Conservation (phyloP, 2,113 vertebrate species). For the Orientallactaga bullata region DNA sequence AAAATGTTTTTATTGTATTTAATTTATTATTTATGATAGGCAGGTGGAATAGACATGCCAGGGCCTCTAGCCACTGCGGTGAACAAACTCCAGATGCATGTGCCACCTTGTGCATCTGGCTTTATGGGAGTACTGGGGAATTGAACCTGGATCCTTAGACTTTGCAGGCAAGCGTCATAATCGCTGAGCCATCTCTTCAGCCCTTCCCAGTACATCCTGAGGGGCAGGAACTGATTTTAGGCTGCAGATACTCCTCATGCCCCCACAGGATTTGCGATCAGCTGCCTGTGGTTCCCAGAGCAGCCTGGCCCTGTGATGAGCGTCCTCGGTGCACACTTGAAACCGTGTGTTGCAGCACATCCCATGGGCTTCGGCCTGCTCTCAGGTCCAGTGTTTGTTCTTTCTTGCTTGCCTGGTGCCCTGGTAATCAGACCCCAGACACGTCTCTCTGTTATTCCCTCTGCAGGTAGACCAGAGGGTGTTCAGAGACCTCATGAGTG, state of each 20-base stretch:
- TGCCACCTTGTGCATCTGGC: too few species aligned
- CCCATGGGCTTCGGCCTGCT: background rate
- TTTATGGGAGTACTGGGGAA: too few species aligned
- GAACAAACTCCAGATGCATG: too few species aligned
- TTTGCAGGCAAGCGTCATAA: too few species aligned
- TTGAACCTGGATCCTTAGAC: too few species aligned
- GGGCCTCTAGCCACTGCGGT: too few species aligned
- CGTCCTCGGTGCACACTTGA: rapidly evolving
- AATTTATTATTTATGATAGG: too few species aligned
- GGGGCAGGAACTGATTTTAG: background rate
- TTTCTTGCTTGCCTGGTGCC: rapidly evolving
- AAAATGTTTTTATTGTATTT: too few species aligned
- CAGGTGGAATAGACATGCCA: too few species aligned
- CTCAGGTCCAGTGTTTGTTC: background rate
- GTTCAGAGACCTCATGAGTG: slow-evolving; percentile 96
- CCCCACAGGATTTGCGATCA: background rate
- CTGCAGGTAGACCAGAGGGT: slow-evolving; percentile 97
- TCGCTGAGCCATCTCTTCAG: too few species aligned
- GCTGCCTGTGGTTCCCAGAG: background rate
- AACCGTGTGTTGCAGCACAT: rapidly evolving
- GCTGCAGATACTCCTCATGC: background rate
- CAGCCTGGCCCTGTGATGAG: background rate
- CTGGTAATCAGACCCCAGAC: rapidly evolving
- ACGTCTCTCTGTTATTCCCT: background rate
- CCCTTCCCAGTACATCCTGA: background rate